Evolutionary conservation across 2,888 invertebrate species (phyloP).

Genomic region (Melolontha melolontha): DNA sequence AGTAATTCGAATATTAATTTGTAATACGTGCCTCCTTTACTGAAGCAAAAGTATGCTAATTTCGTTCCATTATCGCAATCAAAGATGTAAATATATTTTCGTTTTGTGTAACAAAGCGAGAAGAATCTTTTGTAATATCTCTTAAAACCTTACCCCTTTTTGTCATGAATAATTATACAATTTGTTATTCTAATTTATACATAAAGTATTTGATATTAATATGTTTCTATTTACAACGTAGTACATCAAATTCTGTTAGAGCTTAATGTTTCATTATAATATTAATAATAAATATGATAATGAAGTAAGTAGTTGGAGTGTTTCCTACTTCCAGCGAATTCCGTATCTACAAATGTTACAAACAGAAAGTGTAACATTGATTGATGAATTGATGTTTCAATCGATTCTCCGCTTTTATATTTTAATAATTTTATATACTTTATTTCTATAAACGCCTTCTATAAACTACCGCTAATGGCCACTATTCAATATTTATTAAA

Average conservation of each 20-base stretch:
- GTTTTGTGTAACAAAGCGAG: conserved; percentile 27
- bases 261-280: conserved; percentile 12
- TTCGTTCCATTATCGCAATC: conserved; percentile 42
- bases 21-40: conserved; percentile 27
- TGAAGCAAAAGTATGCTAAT: conserved; percentile 38
- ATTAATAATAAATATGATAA: no score
- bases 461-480: no score
- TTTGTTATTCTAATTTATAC: conserved; percentile 31
- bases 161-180: conserved; percentile 30
- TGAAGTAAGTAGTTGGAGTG: no score
- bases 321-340: no score
- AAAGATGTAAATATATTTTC: conserved; percentile 43
- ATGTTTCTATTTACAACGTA: conserved; percentile 16
- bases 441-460: no score
- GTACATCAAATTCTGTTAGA: not conserved
- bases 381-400: no score
- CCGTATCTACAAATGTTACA: no score
- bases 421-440: no score
- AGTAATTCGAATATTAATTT: conserved; percentile 39
- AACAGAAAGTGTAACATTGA: no score
- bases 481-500: no score
- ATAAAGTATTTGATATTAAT: conserved; percentile 33
- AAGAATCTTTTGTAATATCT: conserved; percentile 26
- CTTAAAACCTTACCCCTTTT: conserved; percentile 19
- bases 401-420: no score